phyloP scores from a whole-genome alignment of 2,113 vertebrate genomes.

The Phalacrocorax carbo region DNA sequence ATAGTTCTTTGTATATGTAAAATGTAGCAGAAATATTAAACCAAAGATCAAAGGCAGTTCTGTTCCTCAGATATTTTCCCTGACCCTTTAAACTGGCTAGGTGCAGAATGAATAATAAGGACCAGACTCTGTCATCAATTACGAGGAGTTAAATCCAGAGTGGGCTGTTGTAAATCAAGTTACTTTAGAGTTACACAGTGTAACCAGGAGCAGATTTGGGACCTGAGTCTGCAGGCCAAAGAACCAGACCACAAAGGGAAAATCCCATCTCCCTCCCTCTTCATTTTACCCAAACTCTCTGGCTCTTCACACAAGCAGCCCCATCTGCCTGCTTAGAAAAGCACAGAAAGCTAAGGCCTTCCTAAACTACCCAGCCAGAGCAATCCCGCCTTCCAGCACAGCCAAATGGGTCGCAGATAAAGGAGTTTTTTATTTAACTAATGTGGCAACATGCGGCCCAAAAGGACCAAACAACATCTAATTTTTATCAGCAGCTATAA shows the following conservation, averaged over 20 bases:
- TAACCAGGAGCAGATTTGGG: slow-evolving; percentile 22
- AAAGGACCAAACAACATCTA: slow-evolving; percentile 7
- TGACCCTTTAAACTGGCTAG: slow-evolving; percentile 48
- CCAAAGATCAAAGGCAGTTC: slow-evolving; percentile 48
- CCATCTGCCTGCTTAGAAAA: background rate
- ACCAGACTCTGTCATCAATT: slow-evolving; percentile 50
- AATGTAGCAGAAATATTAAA: slow-evolving; percentile 43
- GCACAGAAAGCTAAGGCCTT: background rate
- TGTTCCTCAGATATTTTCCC: slow-evolving; percentile 46
- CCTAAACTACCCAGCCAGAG: background rate
- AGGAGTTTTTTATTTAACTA: slow-evolving; percentile 29
- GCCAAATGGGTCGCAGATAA: slow-evolving; percentile 17
- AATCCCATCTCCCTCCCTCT: background rate
- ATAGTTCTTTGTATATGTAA: background rate
- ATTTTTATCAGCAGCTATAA: slow-evolving; percentile 34
- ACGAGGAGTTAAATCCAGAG: background rate
- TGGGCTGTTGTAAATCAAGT: slow-evolving; percentile 22
- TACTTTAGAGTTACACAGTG: background rate
- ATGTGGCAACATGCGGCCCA: slow-evolving; percentile 9
- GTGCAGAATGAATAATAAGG: slow-evolving; percentile 48
- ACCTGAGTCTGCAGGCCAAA: background rate
- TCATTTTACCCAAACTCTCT: background rate
- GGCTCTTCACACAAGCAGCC: background rate
- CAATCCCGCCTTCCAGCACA: background rate
- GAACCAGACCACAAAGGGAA: background rate